Conservation (phyloP, 2,113 vertebrate species). For the Ophiodon elongatus region DNA sequence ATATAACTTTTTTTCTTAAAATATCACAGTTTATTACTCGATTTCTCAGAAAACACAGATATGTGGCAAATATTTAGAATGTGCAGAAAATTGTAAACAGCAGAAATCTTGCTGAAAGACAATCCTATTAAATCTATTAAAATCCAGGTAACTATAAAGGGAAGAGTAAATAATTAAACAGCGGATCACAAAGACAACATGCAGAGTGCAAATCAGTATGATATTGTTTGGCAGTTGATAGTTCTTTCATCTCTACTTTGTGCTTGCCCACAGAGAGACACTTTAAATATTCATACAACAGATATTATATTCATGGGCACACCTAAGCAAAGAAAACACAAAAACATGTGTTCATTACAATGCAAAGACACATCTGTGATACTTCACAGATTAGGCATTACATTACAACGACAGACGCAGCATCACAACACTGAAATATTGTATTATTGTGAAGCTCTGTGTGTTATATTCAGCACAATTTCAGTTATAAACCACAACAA, state of each 20-base stretch:
- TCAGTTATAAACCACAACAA: neutral
- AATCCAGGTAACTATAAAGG: neutral
- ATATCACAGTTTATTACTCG: no score
- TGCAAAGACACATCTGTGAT: neutral
- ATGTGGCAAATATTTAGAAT: no score
- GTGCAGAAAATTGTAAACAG: neutral
- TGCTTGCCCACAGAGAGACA: neutral
- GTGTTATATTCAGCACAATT: neutral
- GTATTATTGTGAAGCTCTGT: neutral
- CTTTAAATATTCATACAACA: neutral
- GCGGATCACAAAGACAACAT: conserved; percentile 1
- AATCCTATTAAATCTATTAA: neutral
- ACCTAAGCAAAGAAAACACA: neutral
- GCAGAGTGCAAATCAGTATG: neutral
- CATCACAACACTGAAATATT: neutral
- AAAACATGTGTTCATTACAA: neutral
- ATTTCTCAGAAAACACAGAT: no score
- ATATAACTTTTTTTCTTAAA: no score
- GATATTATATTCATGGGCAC: neutral
- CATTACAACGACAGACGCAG: neutral
- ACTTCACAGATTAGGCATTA: neutral
- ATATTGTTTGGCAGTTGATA: neutral
- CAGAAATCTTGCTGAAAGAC: neutral
- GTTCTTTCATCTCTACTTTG: neutral
- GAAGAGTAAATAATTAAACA: neutral